A percentile compares a stretch with the other conserved stretches of the same genome.
These are phyloP conservation scores for Callithrix jacchus DNA, from an alignment of 2,113 vertebrate genomes.

Conservation along the genomic window DNA sequence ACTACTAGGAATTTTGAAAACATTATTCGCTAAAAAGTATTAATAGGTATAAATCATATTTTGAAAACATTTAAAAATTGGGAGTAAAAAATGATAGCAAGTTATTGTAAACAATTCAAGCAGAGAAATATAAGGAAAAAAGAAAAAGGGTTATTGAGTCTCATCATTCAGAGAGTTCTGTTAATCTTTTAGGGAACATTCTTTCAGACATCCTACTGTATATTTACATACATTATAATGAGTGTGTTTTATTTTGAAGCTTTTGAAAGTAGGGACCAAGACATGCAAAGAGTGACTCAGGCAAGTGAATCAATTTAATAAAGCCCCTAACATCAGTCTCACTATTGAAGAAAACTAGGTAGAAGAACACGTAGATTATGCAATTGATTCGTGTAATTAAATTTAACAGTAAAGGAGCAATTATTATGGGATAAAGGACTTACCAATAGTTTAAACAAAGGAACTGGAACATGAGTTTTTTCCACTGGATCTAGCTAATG, in stretches of 20 bases:
- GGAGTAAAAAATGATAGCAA: not conserved
- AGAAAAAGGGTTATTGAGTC: not conserved
- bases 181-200: not conserved
- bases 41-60: not conserved
- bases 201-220: not conserved
- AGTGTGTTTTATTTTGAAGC: not conserved
- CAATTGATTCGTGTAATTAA: conserved; percentile 35
- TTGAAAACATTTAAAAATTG: not conserved
- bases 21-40: not conserved
- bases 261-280: not conserved
- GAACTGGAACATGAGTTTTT: not conserved
- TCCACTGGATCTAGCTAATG: not conserved
- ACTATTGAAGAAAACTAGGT: not conserved
- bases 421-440: not conserved
- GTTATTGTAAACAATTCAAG: not conserved
- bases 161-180: not conserved
- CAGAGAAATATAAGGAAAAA: not conserved
- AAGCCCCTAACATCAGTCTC: not conserved
- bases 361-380: not conserved
- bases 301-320: not conserved
- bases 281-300: not conserved
- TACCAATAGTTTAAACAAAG: not conserved
- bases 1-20: not conserved
- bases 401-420: not conserved
- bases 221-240: not conserved